Conservation (phyloP, 2,113 vertebrate genomes). For the Leuciscus idus region DNA sequence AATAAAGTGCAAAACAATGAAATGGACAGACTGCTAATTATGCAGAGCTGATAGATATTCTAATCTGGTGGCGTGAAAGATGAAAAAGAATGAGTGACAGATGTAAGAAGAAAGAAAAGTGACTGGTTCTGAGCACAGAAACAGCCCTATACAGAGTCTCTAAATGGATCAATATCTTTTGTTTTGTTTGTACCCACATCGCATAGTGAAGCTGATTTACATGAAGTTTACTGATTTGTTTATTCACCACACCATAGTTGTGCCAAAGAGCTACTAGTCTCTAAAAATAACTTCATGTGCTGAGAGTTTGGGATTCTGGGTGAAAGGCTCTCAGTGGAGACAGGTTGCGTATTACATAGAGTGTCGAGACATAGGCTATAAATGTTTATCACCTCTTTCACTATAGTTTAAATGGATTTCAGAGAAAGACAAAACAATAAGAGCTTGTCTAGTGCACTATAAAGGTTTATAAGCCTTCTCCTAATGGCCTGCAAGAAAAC, state of each 20-base stretch:
- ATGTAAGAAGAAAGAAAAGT: background rate
- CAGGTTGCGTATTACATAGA: constrained; percentile 40
- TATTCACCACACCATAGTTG: constrained; percentile 69
- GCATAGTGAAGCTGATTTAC: constrained; percentile 73
- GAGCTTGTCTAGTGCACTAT: constrained; percentile 50
- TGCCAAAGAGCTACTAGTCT: constrained; percentile 59
- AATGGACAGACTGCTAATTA: constrained; percentile 65
- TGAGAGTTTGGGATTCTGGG: constrained; percentile 6
- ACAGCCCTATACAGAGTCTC: constrained; percentile 59
- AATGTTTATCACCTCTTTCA: constrained; percentile 49
- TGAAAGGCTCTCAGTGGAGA: constrained; percentile 45
- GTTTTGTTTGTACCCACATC: constrained; percentile 65
- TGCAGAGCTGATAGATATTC: constrained; percentile 53
- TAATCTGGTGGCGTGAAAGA: constrained; percentile 55
- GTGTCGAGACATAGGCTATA: constrained; percentile 35
- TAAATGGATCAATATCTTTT: constrained; percentile 70
- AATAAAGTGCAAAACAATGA: constrained; percentile 54
- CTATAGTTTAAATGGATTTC: constrained; percentile 36
- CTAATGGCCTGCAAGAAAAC: constrained; percentile 56
- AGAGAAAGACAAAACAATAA: constrained; percentile 40
- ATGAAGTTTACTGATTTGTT: constrained; percentile 74
- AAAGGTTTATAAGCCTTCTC: constrained; percentile 57
- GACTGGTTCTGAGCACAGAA: background rate
- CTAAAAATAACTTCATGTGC: constrained; percentile 28
- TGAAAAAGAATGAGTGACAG: background rate